These are phyloP conservation scores for Dicyrtoma fusca DNA, from an alignment of 2,888 invertebrate species.

Conservation along the genomic window DNA sequence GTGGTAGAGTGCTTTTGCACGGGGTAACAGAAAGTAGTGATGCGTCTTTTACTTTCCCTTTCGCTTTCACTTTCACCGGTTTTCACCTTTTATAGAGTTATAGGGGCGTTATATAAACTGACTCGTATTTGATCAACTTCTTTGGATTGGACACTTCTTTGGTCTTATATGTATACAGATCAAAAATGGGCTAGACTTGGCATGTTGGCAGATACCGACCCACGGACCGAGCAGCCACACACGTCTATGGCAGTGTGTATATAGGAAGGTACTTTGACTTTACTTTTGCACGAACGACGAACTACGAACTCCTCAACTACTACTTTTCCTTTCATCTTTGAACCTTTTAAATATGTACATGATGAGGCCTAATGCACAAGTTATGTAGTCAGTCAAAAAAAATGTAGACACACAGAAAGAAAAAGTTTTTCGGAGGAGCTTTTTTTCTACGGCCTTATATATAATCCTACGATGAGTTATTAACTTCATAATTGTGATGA, in stretches of 20 bases:
- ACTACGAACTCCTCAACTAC: no score
- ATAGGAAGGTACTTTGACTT: slow-evolving; percentile 5
- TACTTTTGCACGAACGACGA: slow-evolving; percentile 12
- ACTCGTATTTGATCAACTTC: not conserved
- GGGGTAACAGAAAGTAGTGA: not conserved
- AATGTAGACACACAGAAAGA: no score
- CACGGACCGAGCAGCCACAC: no score
- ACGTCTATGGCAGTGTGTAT: not conserved
- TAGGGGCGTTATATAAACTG: not conserved
- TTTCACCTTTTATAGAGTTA: not conserved
- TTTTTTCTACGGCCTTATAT: slow-evolving; percentile 9
- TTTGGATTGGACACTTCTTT: not conserved
- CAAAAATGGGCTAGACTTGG: slow-evolving; percentile 25
- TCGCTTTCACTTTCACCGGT: not conserved
- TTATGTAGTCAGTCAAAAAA: slow-evolving; percentile 22
- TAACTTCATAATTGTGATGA: slow-evolving; percentile 40
- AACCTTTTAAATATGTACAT: no score
- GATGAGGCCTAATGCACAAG: slow-evolving; percentile 21
- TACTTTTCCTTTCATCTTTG: slow-evolving; percentile 9
- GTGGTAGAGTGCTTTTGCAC: no score
- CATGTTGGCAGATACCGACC: slow-evolving; percentile 21
- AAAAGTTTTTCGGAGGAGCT: no score
- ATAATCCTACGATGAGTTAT: slow-evolving; percentile 41
- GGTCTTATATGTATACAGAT: slow-evolving; percentile 10
- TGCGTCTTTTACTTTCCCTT: not conserved